phyloP scores from a whole-genome alignment of 2,797 vertebrate species.

The Myiotriccus ornatus region DNA sequence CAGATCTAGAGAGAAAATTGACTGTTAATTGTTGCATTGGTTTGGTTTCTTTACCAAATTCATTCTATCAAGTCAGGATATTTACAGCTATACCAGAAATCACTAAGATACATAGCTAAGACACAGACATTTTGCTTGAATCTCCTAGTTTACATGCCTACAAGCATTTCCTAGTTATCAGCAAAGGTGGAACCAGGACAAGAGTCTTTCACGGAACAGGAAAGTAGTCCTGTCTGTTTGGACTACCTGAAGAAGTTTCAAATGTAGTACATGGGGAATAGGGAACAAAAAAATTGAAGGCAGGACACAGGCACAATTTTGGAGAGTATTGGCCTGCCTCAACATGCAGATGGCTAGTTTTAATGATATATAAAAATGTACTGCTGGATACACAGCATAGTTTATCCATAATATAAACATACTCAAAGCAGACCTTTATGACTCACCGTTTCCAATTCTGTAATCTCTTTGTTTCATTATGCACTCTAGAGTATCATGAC shows the following conservation, averaged over 20 bases:
- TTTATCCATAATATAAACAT: background rate
- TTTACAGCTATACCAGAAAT: background rate
- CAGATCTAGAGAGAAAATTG: background rate
- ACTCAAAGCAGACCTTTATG: background rate
- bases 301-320: background rate
- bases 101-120: background rate
- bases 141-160: background rate
- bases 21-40: background rate
- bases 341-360: background rate
- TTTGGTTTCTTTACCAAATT: background rate
- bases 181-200: background rate
- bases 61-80: background rate
- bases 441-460: background rate
- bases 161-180: background rate
- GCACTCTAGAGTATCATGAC: accelerated
- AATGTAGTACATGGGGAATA: background rate
- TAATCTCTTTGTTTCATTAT: background rate
- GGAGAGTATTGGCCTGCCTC: background rate
- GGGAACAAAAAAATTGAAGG: background rate
- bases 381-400: background rate
- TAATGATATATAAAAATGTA: background rate
- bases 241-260: background rate
- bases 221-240: background rate
- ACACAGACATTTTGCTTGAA: background rate
- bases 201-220: background rate